phyloP scores from a whole-genome alignment of 1,140 invertebrate species.

The Panulirus ornatus region DNA sequence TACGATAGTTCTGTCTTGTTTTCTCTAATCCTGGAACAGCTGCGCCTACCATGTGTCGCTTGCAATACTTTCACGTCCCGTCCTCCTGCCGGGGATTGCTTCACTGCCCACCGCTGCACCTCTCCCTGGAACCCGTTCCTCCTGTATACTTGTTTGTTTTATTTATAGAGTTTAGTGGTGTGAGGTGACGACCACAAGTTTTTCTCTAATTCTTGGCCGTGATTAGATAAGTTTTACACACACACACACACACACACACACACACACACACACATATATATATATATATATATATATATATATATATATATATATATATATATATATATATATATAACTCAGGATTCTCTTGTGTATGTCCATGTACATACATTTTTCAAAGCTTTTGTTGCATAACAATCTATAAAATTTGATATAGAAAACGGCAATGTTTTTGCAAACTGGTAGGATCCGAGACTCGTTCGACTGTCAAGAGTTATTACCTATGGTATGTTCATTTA shows the following conservation, averaged over 20 bases:
- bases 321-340: constrained; percentile 36
- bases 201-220: not conserved
- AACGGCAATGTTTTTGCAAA: no score
- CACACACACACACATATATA: constrained; percentile 15
- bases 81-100: not conserved
- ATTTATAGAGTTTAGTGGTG: not conserved
- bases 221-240: not conserved
- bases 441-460: no score
- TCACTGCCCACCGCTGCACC: not conserved
- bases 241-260: no score
- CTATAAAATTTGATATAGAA: no score
- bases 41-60: not conserved
- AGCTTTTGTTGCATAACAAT: no score
- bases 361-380: no score
- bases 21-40: not conserved
- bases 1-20: not conserved
- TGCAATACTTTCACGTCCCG: constrained; percentile 11
- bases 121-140: not conserved
- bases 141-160: not conserved
- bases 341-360: no score
- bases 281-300: constrained; percentile 36
- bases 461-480: no score
- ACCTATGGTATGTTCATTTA: no score
- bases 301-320: constrained; percentile 7
- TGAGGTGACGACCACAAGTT: not conserved